Conservation (phyloP, 1,140 invertebrate genomes). For the Neelides sp. region DNA sequence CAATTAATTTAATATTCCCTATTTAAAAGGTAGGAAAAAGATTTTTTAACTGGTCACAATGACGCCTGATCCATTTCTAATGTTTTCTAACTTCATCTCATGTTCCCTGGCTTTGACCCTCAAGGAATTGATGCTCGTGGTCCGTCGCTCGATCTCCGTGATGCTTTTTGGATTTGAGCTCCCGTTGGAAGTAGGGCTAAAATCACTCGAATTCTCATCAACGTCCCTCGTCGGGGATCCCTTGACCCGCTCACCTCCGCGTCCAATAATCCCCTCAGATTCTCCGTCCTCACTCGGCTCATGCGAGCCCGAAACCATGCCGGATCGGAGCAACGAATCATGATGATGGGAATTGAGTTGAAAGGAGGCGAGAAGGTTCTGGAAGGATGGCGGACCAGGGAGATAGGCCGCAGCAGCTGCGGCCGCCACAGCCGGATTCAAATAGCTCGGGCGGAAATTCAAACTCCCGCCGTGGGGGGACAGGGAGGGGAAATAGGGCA, state of each 20-base stretch:
- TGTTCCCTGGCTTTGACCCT: slow-evolving; percentile 83
- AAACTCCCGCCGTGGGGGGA: slow-evolving; percentile 15
- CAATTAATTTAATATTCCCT: background rate
- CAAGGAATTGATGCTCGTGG: slow-evolving; percentile 77
- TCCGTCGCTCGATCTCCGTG: slow-evolving; percentile 56
- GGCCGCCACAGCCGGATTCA: slow-evolving; percentile 20
- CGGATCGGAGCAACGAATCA: background rate
- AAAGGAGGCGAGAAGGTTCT: slow-evolving; percentile 68
- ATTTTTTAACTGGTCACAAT: background rate
- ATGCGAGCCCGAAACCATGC: background rate
- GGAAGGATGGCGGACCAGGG: slow-evolving; percentile 50
- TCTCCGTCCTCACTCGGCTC: slow-evolving; percentile 5
- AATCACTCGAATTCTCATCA: slow-evolving; percentile 6
- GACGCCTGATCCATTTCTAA: background rate
- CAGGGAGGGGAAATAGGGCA: slow-evolving; percentile 21
- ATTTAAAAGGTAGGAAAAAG: too few species aligned
- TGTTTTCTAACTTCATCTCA: slow-evolving; percentile 59
- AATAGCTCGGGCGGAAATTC: slow-evolving; percentile 27
- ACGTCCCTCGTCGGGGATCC: background rate
- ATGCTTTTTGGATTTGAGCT: slow-evolving; percentile 17
- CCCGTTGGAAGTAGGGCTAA: slow-evolving; percentile 1
- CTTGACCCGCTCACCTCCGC: slow-evolving; percentile 4
- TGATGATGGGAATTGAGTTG: slow-evolving; percentile 26
- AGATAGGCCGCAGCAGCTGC: slow-evolving; percentile 33
- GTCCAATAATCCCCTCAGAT: slow-evolving; percentile 10